A percentile compares a stretch with the other conserved stretches of the same genome.
phyloP scores from a whole-genome alignment of 2,888 invertebrate genomes.

The Drosophila aldrichi region DNA sequence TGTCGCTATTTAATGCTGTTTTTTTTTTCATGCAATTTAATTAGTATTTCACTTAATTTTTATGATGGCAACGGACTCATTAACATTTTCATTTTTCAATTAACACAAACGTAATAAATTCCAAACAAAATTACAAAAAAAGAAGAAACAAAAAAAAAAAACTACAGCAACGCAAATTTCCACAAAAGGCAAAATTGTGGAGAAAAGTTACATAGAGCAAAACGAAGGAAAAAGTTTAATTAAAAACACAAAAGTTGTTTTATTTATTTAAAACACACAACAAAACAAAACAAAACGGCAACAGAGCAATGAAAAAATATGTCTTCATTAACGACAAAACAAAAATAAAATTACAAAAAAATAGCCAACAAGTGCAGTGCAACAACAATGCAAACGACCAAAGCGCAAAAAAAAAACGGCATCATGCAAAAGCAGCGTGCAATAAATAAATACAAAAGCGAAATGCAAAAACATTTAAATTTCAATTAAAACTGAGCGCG shows the following conservation, averaged over 20 bases:
- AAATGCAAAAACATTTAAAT: slow-evolving; percentile 79
- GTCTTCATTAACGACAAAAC: slow-evolving; percentile 77
- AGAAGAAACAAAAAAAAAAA: slow-evolving; percentile 21
- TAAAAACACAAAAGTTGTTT: slow-evolving; percentile 79
- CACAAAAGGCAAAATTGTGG: slow-evolving; percentile 64
- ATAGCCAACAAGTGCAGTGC: slow-evolving; percentile 10
- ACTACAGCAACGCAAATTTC: slow-evolving; percentile 44
- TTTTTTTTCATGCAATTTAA: slow-evolving; percentile 65
- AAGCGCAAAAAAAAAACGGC: slow-evolving; percentile 29
- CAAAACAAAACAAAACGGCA: slow-evolving; percentile 21
- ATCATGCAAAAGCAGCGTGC: slow-evolving; percentile 37
- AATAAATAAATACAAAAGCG: slow-evolving; percentile 69
- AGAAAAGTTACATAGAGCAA: slow-evolving; percentile 41
- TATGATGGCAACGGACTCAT: slow-evolving; percentile 74
- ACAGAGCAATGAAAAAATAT: slow-evolving; percentile 72
- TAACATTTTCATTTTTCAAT: slow-evolving; percentile 82
- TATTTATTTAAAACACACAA: slow-evolving; percentile 66
- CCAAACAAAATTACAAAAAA: slow-evolving; percentile 32
- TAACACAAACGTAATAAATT: slow-evolving; percentile 82
- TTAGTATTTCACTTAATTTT: slow-evolving; percentile 77
- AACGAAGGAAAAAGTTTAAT: slow-evolving; percentile 74
- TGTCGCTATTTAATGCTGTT: slow-evolving; percentile 7
- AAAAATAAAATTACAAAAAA: slow-evolving; percentile 33
- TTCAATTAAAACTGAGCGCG: slow-evolving; percentile 72
- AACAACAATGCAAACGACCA: slow-evolving; percentile 61